These are phyloP conservation scores for Pararge aegeria DNA, from an alignment of 1,140 invertebrate genomes.

Conservation along the genomic window DNA sequence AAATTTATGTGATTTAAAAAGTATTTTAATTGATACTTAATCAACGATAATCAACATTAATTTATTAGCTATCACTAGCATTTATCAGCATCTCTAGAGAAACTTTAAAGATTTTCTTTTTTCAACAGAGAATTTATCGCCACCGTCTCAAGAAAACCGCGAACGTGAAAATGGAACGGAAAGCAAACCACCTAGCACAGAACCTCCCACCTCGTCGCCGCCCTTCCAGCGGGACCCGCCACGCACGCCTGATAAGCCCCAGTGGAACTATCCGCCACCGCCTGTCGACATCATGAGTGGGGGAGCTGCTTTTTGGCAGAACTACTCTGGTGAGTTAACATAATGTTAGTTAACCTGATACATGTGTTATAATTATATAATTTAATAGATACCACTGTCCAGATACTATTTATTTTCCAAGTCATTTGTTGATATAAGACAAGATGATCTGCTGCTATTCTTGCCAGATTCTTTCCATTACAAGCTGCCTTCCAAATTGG, in stretches of 20 bases:
- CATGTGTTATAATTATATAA: too few species aligned
- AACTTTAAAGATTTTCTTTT: neutral
- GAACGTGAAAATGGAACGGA: conserved; percentile 69
- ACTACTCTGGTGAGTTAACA: conserved; percentile 87
- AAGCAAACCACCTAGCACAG: conserved; percentile 73
- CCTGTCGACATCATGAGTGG: conserved; percentile 87
- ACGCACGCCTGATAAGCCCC: conserved; percentile 80
- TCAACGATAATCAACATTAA: too few species aligned
- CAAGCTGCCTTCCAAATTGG: too few species aligned
- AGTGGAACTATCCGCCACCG: conserved; percentile 87
- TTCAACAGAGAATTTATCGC: conserved; percentile 60
- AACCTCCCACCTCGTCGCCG: conserved; percentile 65
- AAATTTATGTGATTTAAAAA: too few species aligned
- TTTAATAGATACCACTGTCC: too few species aligned
- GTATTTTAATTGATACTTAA: too few species aligned
- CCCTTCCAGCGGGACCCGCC: conserved; percentile 72
- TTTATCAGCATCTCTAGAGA: too few species aligned
- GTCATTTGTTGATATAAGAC: too few species aligned
- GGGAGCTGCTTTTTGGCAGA: conserved; percentile 92
- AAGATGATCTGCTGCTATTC: too few species aligned
- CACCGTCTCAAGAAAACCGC: conserved; percentile 51
- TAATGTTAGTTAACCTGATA: neutral
- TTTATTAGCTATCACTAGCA: too few species aligned
- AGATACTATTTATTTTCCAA: too few species aligned
- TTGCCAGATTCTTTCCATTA: too few species aligned